These are phyloP conservation scores for Pseudochirops corinnae DNA, from an alignment of 2,797 vertebrate species.

Conservation along the genomic window DNA sequence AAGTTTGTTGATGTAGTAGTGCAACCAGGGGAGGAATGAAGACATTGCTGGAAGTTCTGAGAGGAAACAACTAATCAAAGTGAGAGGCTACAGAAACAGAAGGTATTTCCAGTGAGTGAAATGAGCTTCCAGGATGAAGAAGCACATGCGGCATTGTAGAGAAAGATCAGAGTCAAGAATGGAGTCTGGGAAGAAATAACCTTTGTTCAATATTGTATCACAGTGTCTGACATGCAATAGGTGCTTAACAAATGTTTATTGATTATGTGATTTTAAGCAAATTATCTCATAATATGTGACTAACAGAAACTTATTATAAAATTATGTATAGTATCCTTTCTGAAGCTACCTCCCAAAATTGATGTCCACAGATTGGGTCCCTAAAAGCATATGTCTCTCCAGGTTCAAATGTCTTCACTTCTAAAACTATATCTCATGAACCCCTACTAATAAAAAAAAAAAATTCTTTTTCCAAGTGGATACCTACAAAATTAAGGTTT, in stretches of 20 bases:
- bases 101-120: neutral
- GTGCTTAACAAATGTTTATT: neutral
- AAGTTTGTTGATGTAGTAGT: neutral
- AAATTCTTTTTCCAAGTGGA: neutral
- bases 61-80: neutral
- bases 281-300: neutral
- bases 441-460: neutral
- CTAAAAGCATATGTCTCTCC: neutral
- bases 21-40: neutral
- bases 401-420: neutral
- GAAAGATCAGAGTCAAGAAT: neutral
- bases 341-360: neutral
- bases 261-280: neutral
- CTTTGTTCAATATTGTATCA: neutral
- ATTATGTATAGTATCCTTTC: neutral
- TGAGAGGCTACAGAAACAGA: neutral
- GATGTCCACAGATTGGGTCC: neutral
- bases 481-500: neutral
- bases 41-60: neutral
- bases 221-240: neutral
- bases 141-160: neutral
- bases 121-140: neutral
- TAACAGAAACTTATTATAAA: neutral
- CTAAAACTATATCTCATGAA: neutral
- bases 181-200: neutral